These are phyloP conservation scores for Tenualosa thibaudeaui DNA, from an alignment of 2,797 vertebrate genomes.

Conservation along the genomic window DNA sequence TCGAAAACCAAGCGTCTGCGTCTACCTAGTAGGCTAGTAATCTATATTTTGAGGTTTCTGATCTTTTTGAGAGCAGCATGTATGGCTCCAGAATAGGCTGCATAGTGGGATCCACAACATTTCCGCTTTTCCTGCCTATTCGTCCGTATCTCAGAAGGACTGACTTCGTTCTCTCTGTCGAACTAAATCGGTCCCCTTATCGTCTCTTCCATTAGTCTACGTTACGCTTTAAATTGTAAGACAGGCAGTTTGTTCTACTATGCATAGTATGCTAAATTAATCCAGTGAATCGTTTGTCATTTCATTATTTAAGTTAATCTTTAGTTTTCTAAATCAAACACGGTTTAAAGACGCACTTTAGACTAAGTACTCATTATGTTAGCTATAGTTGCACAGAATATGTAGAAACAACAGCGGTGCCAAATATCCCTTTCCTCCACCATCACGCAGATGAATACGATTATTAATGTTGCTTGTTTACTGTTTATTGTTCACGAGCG, in stretches of 20 bases:
- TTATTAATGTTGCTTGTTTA: constrained; percentile 23
- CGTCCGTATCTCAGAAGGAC: constrained; percentile 48
- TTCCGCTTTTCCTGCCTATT: constrained; percentile 45
- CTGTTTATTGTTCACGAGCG: not conserved
- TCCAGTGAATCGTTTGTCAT: not conserved
- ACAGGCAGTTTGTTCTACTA: constrained; percentile 23
- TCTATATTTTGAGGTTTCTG: constrained; percentile 41
- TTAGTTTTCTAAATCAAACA: not conserved
- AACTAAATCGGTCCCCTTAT: constrained; percentile 36
- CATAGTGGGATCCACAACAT: constrained; percentile 48
- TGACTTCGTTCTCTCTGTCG: constrained; percentile 34
- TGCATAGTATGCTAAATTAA: not conserved
- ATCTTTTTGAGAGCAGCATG: constrained; percentile 49
- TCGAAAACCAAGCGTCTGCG: constrained; percentile 56
- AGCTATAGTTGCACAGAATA: not conserved
- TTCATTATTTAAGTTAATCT: constrained; percentile 8
- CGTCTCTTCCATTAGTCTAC: constrained; percentile 35
- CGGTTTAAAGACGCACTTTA: not conserved
- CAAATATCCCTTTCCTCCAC: not conserved
- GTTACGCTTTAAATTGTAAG: constrained; percentile 30
- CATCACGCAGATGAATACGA: not conserved
- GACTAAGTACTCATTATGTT: not conserved
- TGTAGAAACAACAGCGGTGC: not conserved
- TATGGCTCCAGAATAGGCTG: constrained; percentile 47
- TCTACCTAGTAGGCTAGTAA: constrained; percentile 36